These are phyloP conservation scores for Trochalopteron elliotii DNA, from an alignment of 2,113 vertebrate species.

Conservation along the genomic window DNA sequence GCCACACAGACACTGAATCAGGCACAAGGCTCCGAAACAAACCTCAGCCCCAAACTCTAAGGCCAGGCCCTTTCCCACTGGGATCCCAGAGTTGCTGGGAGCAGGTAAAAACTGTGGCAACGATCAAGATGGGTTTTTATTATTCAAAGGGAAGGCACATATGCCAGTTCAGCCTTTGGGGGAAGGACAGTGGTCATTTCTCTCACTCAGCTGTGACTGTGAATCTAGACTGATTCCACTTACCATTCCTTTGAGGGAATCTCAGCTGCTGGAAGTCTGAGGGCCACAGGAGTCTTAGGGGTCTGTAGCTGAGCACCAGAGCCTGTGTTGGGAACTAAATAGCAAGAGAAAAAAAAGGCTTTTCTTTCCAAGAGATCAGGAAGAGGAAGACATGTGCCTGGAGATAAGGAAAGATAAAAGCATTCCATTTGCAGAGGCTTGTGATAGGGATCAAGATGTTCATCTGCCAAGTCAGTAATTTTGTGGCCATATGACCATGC, in stretches of 20 bases:
- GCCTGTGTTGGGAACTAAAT: background rate
- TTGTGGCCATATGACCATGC: background rate
- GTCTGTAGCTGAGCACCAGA: background rate
- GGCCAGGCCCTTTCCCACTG: background rate
- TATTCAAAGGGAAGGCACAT: background rate
- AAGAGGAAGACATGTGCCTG: slow-evolving; percentile 61
- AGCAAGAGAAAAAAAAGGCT: background rate
- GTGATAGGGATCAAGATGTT: slow-evolving; percentile 30
- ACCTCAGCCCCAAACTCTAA: background rate
- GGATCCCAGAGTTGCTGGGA: background rate
- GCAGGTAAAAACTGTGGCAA: background rate
- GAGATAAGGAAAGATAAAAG: slow-evolving; percentile 64
- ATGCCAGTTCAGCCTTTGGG: background rate
- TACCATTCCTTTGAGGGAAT: background rate
- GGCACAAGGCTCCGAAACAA: background rate
- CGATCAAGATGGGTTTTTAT: background rate
- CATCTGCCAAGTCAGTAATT: slow-evolving; percentile 47
- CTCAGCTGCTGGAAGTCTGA: background rate
- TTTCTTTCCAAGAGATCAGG: slow-evolving; percentile 25
- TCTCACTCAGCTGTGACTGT: background rate
- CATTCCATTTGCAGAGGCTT: background rate
- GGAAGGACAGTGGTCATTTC: background rate
- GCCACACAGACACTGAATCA: background rate
- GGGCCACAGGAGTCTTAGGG: background rate
- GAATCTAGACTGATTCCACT: background rate